Percentiles rank a stretch among this genome's conserved stretches.
These are phyloP conservation scores for Brachionus rotundiformis DNA, from an alignment of 1,140 invertebrate genomes.

Conservation along the genomic window DNA sequence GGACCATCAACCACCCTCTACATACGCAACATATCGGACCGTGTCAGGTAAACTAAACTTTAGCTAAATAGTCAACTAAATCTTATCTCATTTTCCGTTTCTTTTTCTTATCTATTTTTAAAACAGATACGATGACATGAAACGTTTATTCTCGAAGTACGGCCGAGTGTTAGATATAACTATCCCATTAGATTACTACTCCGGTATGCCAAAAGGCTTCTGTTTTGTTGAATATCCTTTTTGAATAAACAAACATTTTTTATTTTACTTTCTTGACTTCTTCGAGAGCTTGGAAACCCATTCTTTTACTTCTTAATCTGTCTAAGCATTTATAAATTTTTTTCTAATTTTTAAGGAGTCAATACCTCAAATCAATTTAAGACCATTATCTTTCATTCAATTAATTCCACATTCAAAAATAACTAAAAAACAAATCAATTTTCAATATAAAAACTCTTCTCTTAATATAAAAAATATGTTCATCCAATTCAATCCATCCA, in stretches of 20 bases:
- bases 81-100: background rate
- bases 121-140: constrained; percentile 61
- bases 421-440: constrained; percentile 8
- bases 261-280: background rate
- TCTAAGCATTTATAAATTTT: background rate
- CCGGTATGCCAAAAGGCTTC: constrained; percentile 64
- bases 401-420: constrained; percentile 24
- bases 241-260: background rate
- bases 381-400: background rate
- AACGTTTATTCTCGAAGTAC: constrained; percentile 66
- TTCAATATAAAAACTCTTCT: background rate
- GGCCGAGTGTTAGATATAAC: constrained; percentile 66
- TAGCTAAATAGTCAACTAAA: background rate
- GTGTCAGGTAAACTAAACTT: constrained; percentile 19
- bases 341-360: constrained; percentile 24
- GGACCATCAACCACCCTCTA: constrained; percentile 46
- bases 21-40: constrained; percentile 43
- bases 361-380: background rate
- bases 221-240: constrained; percentile 65
- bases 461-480: background rate
- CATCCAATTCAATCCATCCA: constrained; percentile 16
- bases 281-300: background rate
- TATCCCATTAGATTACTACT: constrained; percentile 66
- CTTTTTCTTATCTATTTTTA: constrained; percentile 33
- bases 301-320: background rate